Percentiles rank a stretch among this genome's conserved stretches.
Conservation (phyloP, 2,113 vertebrate genomes). For the Polypterus senegalus region DNA sequence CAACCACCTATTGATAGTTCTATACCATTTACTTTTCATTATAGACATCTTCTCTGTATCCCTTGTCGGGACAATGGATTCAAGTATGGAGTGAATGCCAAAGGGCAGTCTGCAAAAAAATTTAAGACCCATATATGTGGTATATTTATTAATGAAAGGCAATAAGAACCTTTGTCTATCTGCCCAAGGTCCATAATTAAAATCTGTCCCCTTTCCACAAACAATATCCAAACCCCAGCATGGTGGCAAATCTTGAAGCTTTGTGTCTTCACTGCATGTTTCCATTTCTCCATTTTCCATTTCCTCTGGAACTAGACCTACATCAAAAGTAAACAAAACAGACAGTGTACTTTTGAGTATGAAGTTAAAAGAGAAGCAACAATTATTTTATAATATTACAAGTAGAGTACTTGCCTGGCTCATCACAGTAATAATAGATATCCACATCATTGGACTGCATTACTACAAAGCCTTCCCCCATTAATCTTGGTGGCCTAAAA, state of each 20-base stretch:
- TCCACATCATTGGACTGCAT: slow-evolving; percentile 98
- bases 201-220: slow-evolving; percentile 95
- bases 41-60: too few species aligned
- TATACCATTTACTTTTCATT: too few species aligned
- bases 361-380: not conserved
- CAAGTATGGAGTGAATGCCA: not conserved
- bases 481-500: slow-evolving; percentile 79
- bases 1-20: too few species aligned
- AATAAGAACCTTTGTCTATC: slow-evolving; percentile 79
- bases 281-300: slow-evolving; percentile 67
- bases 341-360: not conserved
- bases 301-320: slow-evolving; percentile 86
- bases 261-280: slow-evolving; percentile 66
- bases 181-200: slow-evolving; percentile 96
- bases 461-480: slow-evolving; percentile 97
- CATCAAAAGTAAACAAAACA: not conserved
- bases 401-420: slow-evolving; percentile 63
- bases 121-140: too few species aligned
- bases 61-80: not conserved
- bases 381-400: slow-evolving; percentile 1
- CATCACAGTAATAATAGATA: slow-evolving; percentile 96
- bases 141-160: too few species aligned
- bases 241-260: slow-evolving; percentile 87
- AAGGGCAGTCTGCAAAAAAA: too few species aligned
- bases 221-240: slow-evolving; percentile 97